Percentiles rank a stretch among this genome's conserved stretches.
These are phyloP conservation scores for Phallusia fumigata DNA, from an alignment of 23 tunicate genomes.

Conservation along the genomic window DNA sequence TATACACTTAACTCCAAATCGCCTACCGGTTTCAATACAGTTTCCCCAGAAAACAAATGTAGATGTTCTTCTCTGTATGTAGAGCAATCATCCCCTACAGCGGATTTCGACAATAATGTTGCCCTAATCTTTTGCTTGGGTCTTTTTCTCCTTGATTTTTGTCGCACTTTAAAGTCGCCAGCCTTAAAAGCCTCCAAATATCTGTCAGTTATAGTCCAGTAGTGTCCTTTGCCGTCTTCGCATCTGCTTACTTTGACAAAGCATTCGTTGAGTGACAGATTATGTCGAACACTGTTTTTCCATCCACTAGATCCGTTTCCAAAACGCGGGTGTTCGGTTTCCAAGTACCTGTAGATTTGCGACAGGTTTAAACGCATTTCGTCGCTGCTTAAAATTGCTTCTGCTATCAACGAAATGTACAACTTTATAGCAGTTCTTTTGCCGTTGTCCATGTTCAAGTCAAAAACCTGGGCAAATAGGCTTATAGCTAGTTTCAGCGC, in stretches of 20 bases:
- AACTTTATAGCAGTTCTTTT: neutral
- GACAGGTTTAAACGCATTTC: conserved; percentile 8
- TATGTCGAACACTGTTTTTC: conserved; percentile 33
- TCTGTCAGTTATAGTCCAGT: conserved; percentile 12
- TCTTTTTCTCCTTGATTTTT: neutral
- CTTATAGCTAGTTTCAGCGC: too few relatives aligned
- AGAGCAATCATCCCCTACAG: too few relatives aligned
- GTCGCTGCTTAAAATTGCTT: conserved; percentile 16
- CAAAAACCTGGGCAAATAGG: too few relatives aligned
- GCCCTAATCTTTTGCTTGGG: too few relatives aligned
- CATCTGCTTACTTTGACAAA: conserved; percentile 24
- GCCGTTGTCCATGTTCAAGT: neutral
- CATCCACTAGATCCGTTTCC: neutral
- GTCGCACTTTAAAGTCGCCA: conserved; percentile 25
- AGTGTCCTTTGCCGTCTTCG: conserved; percentile 26
- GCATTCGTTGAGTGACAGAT: conserved; percentile 22
- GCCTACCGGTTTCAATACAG: too few relatives aligned
- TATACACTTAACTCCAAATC: too few relatives aligned
- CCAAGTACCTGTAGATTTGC: conserved; percentile 16
- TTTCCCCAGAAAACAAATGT: too few relatives aligned
- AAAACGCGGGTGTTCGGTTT: neutral
- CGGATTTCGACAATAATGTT: too few relatives aligned
- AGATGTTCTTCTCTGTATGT: too few relatives aligned
- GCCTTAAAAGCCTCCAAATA: conserved; percentile 1
- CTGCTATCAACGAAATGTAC: conserved; percentile 19